phyloP scores from a whole-genome alignment of 2,113 vertebrate species.

The Ochotona curzoniae region DNA sequence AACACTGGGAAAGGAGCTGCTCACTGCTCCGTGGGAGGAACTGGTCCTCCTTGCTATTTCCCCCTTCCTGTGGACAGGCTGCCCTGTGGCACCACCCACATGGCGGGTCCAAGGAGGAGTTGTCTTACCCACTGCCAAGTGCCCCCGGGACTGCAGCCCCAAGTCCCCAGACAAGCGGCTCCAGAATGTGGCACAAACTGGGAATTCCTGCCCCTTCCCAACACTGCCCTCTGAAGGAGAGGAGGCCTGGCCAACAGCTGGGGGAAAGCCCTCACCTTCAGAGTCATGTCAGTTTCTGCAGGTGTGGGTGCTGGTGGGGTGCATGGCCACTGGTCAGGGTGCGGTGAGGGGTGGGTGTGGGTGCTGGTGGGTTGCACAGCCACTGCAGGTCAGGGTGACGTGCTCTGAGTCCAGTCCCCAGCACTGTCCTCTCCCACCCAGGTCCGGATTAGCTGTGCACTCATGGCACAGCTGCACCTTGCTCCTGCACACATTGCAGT shows the following conservation, averaged over 20 bases:
- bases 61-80: too few relatives aligned
- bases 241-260: background rate
- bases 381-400: background rate
- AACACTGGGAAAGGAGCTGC: too few relatives aligned
- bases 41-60: fast-evolving
- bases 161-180: fast-evolving
- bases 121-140: fast-evolving
- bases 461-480: too few relatives aligned
- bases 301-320: too few relatives aligned
- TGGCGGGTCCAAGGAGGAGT: background rate
- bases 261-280: background rate
- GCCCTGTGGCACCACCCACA: too few relatives aligned
- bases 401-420: too few relatives aligned
- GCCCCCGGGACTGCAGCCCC: fast-evolving
- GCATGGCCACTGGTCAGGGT: too few relatives aligned
- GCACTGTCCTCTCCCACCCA: fast-evolving
- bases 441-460: background rate
- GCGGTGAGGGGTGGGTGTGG: too few relatives aligned
- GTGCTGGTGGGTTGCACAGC: too few relatives aligned
- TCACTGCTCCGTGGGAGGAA: too few relatives aligned
- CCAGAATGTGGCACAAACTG: background rate
- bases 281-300: background rate
- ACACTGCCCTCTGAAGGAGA: background rate
- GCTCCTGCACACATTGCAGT: fast-evolving
- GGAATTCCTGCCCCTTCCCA: background rate